phyloP scores from a whole-genome alignment of 2,113 vertebrate species.

The Strigops habroptila region DNA sequence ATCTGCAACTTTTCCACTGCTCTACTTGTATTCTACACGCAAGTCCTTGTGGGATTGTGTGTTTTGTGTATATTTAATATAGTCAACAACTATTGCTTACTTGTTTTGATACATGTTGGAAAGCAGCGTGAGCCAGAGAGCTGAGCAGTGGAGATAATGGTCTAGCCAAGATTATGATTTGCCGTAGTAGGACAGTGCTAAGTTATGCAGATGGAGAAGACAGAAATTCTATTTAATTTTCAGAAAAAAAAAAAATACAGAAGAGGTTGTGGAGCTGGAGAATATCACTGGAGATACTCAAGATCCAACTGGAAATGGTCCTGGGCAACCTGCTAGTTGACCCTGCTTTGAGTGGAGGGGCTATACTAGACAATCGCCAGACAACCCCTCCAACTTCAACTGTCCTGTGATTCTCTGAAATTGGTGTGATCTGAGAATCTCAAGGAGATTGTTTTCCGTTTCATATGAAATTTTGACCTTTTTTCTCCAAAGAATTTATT shows the following conservation, averaged over 20 bases:
- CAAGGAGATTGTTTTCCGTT: not conserved
- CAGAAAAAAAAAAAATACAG: not conserved
- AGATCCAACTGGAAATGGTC: not conserved
- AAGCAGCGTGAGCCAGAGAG: not conserved
- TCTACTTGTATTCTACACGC: not conserved
- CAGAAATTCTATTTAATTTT: not conserved
- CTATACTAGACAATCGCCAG: not conserved
- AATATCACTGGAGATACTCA: not conserved
- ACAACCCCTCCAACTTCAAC: not conserved
- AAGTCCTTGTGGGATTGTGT: not conserved
- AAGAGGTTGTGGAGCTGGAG: not conserved
- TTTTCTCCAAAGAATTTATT: not conserved
- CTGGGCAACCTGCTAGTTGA: not conserved
- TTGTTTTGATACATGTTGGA: not conserved
- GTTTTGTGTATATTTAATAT: not conserved
- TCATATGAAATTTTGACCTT: not conserved
- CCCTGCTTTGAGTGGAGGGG: not conserved
- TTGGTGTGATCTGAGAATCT: not conserved
- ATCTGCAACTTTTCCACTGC: not conserved
- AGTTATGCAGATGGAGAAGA: not conserved
- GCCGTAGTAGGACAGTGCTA: not conserved
- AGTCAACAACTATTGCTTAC: not conserved
- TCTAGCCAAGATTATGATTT: not conserved
- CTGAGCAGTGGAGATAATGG: not conserved
- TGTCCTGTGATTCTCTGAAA: not conserved